These are phyloP conservation scores for Catharus ustulatus DNA, from an alignment of 2,797 vertebrate species.

Conservation along the genomic window DNA sequence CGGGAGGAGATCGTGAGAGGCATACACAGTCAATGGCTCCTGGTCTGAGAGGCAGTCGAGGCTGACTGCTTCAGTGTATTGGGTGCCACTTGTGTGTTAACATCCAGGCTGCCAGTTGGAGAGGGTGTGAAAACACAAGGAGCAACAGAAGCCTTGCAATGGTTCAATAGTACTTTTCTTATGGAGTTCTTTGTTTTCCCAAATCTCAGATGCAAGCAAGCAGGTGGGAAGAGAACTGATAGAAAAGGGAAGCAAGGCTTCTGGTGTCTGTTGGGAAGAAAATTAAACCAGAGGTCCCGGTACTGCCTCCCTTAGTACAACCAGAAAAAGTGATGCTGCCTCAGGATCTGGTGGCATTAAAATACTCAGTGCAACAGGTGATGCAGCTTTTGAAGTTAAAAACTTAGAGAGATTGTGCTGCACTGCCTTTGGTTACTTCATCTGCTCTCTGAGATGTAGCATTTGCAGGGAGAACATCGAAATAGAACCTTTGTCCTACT, in stretches of 20 bases:
- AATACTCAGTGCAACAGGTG: background rate
- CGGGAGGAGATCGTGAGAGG: background rate
- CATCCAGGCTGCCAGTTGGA: background rate
- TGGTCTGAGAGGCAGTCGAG: background rate
- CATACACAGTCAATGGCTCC: background rate
- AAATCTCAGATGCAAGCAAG: background rate
- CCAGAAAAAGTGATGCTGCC: background rate
- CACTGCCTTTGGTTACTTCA: background rate
- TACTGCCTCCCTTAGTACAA: background rate
- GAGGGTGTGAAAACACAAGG: background rate
- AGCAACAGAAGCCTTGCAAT: background rate
- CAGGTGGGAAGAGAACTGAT: background rate
- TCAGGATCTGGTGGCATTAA: accelerated
- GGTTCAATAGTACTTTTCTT: background rate
- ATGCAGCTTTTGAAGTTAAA: background rate
- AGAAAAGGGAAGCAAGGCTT: background rate
- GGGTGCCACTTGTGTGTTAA: accelerated
- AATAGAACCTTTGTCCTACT: background rate
- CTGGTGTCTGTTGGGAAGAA: background rate
- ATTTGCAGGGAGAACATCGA: background rate
- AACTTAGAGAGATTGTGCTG: accelerated
- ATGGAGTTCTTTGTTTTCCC: background rate
- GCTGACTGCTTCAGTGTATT: background rate
- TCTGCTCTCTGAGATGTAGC: background rate
- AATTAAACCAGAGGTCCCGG: accelerated